Evolutionary conservation across 2,888 invertebrate genomes (phyloP), one percentile per base, ranked within the genome.

Genomic region (Melanotus villosus): DNA sequence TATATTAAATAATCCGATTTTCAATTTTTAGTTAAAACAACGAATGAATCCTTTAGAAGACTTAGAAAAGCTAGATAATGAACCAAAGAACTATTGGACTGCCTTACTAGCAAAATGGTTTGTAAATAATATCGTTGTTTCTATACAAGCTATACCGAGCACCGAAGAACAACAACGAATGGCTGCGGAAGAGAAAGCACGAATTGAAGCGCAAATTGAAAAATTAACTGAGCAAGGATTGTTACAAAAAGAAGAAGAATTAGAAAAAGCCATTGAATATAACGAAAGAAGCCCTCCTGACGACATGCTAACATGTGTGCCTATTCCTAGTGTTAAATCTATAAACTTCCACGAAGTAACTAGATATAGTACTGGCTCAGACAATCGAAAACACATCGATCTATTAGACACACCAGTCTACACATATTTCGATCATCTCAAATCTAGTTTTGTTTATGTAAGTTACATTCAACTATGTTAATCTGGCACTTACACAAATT

Each of bases 381-480:
- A 72, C 12, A 81, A 86, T 32, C 86, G 86, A 62, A 85, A 86
- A 75, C 87, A 88, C 0, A 84, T 89, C 77, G 87, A 91, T 80
- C 84, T 93, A 9, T 82, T 84, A 1, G 85, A 90, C 52, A 83
- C 94, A 45, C 94, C 95, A 0, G 85, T 95, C 16, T 92, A 90
- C 79, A 90, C 94, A 0, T 91, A 93, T 74, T 87, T 95, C 56
- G 93, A 95, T 84, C 90, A 93, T 81, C 85, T 95, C 54, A 91
- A 92, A 74, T 93, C 94, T 1, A 93, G 93, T 84, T 96, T 96
- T 83, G 90, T 95, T 73, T 92, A 94, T 84, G 95, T 95, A 84
- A 88, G 91, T 89, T 36, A 14, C 18, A 23, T 10, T 14, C 18
- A 36, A 19, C 36, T 12, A 10, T 50, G 30, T 26, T 6, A 34